Percentiles rank a stretch among this genome's conserved stretches.
Conservation (phyloP, 2,113 vertebrate species). For the Megaceryle torquata region DNA sequence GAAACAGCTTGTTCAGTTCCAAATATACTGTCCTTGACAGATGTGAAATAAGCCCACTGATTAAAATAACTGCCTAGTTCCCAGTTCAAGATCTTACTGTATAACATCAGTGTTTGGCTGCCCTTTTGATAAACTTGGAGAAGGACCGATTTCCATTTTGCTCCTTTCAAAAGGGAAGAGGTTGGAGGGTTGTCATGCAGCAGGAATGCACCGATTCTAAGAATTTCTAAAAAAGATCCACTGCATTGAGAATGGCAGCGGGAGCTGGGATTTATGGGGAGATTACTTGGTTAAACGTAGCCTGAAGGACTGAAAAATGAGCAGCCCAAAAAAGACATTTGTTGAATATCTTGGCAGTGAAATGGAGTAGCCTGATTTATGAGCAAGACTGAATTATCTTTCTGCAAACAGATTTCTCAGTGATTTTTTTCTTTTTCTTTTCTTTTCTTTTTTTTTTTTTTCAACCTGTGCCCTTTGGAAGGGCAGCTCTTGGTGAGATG, state of each 20-base stretch:
- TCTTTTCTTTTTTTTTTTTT: neutral
- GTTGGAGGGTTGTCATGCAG: conserved; percentile 53
- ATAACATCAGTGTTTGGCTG: conserved; percentile 86
- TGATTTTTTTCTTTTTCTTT: neutral
- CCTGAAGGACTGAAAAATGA: conserved; percentile 42
- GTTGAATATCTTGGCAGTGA: conserved; percentile 65
- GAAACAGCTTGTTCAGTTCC: conserved; percentile 44
- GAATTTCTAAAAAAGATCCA: conserved; percentile 51
- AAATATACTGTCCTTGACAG: conserved; percentile 57
- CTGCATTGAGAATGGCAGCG: conserved; percentile 27
- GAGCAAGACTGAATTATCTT: conserved; percentile 61
- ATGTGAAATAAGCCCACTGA: conserved; percentile 35
- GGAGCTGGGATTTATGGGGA: conserved; percentile 14
- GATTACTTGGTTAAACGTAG: conserved; percentile 40
- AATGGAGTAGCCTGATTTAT: conserved; percentile 57
- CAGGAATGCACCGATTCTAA: conserved; percentile 57
- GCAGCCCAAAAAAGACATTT: conserved; percentile 27
- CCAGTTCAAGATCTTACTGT: conserved; percentile 68
- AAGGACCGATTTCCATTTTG: conserved; percentile 63
- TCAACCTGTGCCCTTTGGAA: conserved; percentile 21
- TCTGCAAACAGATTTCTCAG: conserved; percentile 46
- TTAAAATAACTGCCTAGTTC: conserved; percentile 53
- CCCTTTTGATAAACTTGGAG: conserved; percentile 83
- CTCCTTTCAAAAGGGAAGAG: conserved; percentile 62
- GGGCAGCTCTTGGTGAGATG: conserved; percentile 19